These are phyloP conservation scores for Astyanax mexicanus DNA, from an alignment of 2,797 vertebrate genomes.

Conservation along the genomic window DNA sequence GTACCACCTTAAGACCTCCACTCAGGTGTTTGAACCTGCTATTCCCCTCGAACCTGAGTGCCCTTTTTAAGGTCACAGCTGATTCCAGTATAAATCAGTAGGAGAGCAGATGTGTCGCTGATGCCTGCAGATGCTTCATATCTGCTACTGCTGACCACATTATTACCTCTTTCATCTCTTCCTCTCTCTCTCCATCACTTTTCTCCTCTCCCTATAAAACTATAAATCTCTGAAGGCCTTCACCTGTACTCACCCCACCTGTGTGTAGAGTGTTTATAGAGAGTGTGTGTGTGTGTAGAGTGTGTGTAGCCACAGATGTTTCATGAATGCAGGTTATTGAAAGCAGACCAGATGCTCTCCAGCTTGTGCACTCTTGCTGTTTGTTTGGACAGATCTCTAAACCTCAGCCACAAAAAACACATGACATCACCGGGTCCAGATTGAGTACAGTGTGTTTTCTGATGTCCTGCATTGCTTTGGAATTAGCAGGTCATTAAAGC, in stretches of 20 bases:
- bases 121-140: no score
- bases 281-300: no score
- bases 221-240: slow-evolving; percentile 22
- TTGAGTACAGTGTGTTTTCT: no score
- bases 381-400: background rate
- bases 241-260: slow-evolving; percentile 21
- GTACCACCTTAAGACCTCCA: no score
- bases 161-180: slow-evolving; percentile 36
- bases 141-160: slow-evolving; percentile 8
- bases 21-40: no score
- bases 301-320: slow-evolving; percentile 40
- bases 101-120: slow-evolving; percentile 20
- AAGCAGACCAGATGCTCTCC: background rate
- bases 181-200: slow-evolving; percentile 2
- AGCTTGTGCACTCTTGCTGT: background rate
- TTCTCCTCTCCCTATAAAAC: slow-evolving; percentile 33
- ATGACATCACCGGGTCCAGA: no score
- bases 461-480: no score
- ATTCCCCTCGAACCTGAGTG: no score
- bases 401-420: background rate
- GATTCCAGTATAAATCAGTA: background rate
- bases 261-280: slow-evolving; percentile 35
- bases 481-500: no score
- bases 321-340: slow-evolving; percentile 32
- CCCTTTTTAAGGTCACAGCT: no score